Percentiles rank a stretch among this genome's conserved stretches.
Evolutionary conservation across 2,888 invertebrate species (phyloP).

Genomic region (Euphydryas editha): DNA sequence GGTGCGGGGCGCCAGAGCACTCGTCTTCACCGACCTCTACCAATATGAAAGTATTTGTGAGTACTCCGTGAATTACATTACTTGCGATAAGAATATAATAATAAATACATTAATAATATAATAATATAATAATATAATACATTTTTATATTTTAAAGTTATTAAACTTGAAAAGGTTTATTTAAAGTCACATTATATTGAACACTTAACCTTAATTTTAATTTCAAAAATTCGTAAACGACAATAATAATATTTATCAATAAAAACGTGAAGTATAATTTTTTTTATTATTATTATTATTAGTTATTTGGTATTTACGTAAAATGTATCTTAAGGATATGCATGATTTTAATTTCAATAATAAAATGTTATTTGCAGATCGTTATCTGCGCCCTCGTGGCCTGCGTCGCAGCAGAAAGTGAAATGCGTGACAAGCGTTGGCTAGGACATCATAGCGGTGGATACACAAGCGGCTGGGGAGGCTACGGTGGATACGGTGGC

Average conservation of each 20-base stretch:
- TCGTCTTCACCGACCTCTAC: conserved; percentile 10
- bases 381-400: conserved; percentile 38
- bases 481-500: conserved; percentile 21
- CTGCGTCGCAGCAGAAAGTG: conserved; percentile 34
- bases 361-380: conserved; percentile 25
- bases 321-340: no score
- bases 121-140: no score
- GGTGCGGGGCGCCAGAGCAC: conserved; percentile 7
- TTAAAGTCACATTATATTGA: no score
- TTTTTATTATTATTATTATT: no score
- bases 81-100: neutral
- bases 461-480: conserved; percentile 22
- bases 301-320: no score
- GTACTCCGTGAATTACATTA: conserved; percentile 29
- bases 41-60: conserved; percentile 46
- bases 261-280: no score
- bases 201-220: no score
- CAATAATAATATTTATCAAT: no score
- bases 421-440: conserved; percentile 41
- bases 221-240: no score
- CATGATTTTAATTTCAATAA: neutral
- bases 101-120: neutral
- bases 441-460: conserved; percentile 19
- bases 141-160: no score
- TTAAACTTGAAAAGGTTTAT: no score